These are phyloP conservation scores for Luscinia megarhynchos DNA, from an alignment of 2,797 vertebrate genomes.

Conservation along the genomic window DNA sequence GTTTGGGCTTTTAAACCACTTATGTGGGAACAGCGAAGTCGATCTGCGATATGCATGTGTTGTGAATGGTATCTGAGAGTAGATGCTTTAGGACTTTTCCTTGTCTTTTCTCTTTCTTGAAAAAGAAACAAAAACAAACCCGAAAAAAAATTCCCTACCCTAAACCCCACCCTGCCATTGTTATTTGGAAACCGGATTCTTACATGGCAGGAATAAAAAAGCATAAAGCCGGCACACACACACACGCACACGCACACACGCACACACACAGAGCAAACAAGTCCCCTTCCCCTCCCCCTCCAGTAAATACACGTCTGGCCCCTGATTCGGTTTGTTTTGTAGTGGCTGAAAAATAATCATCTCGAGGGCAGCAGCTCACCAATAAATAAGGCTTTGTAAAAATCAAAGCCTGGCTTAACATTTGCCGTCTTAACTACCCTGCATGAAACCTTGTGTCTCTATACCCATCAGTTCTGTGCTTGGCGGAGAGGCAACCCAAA, in stretches of 20 bases:
- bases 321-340: conserved; percentile 47
- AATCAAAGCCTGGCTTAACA: not conserved
- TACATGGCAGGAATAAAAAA: conserved; percentile 45
- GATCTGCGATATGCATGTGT: not conserved
- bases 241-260: not conserved
- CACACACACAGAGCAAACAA: conserved; percentile 32
- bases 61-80: not conserved
- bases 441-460: not conserved
- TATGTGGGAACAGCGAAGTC: not conserved
- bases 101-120: not conserved
- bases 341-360: conserved; percentile 53
- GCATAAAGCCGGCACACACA: not conserved
- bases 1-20: conserved; percentile 3
- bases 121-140: not conserved
- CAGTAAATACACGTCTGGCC: conserved; percentile 37
- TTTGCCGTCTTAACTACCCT: not conserved
- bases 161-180: not conserved
- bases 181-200: conserved; percentile 44
- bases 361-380: not conserved
- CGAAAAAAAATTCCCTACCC: not conserved
- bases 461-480: not conserved
- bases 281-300: conserved; percentile 56
- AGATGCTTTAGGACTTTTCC: conserved; percentile 33
- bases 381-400: not conserved
- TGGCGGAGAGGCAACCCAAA: not conserved